Base-by-base conservation (phyloP, 2,113 vertebrate species). In the Hippopotamus amphibius region DNA sequence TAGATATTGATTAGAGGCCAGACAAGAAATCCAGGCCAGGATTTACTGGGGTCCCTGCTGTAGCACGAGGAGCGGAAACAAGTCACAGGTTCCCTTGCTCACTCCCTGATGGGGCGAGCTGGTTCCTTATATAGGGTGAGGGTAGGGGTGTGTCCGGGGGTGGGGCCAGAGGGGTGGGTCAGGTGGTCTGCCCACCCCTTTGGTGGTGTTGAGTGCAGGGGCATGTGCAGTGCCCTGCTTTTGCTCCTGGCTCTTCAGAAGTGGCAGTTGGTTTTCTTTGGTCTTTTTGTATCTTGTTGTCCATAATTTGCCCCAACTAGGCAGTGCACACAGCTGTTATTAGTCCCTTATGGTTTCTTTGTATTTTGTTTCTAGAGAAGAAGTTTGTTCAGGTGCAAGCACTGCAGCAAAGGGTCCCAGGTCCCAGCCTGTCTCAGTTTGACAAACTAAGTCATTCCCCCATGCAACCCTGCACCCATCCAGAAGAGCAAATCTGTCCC, bases 281-380 rank as follows among this genome's bases (percentile, higher is more conserved):
- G 28, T 77, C 16, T 50, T 21, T 50, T 50, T 77, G 74, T 77
- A 33, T 33, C 74, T 30, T 77, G 10, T 77, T 77, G 48, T 21
- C 74, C 74, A 50, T 28, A 77, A 33, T 50, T 50, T 50, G 74
- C 74, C 28, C 5, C 74, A 0, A 10, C 10, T 50, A 28, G 0
- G 0, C 28, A 11, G 37, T 6, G 46, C 16, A 3, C 0, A 0
- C 0, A 1, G 5, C 12, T 53, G 12, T 12, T 50, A 19, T 77
- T 33, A 77, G 74, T 48, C 46, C 74, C 28, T 77, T 28, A 21
- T 33, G 46, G 16, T 53, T 77, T 50, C 28, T 77, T 33, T 53
- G 46, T 53, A 33, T 50, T 53, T 19, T 77, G 74, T 50, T 17
- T 16, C 46, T 50, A 14, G 17, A 53, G 46, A 28, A 33, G 28